A percentile compares a stretch with the other conserved stretches of the same genome.
Evolutionary conservation across 2,888 invertebrate genomes (phyloP).

Genomic region (Papilio protenor): DNA sequence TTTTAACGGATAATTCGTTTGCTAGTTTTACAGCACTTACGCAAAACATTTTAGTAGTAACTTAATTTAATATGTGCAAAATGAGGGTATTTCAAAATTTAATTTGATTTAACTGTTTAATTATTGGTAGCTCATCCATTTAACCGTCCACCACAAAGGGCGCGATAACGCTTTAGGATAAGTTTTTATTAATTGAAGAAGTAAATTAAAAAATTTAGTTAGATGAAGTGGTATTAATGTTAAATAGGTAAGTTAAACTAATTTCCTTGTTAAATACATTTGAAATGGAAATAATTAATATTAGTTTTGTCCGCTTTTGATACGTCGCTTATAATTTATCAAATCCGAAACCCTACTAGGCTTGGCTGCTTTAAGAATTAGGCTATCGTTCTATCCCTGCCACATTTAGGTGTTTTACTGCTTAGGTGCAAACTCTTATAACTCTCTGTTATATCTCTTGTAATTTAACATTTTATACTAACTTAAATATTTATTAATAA

Average conservation of each 20-base stretch:
- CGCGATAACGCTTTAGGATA: background rate
- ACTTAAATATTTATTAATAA: no score
- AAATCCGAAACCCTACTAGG: background rate
- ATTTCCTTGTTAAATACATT: background rate
- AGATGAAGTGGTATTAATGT: slow-evolving; percentile 13
- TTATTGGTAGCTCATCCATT: slow-evolving; percentile 3
- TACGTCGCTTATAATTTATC: background rate
- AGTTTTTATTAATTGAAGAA: background rate
- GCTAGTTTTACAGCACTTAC: background rate
- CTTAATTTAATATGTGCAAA: background rate
- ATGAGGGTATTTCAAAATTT: slow-evolving; percentile 21
- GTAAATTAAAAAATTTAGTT: background rate
- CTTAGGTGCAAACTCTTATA: no score
- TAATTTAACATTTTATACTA: no score
- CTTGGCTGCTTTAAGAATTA: background rate
- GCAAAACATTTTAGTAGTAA: background rate
- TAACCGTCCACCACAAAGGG: slow-evolving; percentile 9
- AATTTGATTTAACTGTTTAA: background rate
- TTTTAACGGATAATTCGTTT: background rate
- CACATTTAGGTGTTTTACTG: background rate
- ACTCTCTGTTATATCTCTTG: no score
- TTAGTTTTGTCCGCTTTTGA: background rate
- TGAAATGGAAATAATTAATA: background rate
- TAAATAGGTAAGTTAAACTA: slow-evolving; percentile 2
- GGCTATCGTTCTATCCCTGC: background rate